Evolutionary conservation across 1,140 invertebrate species (phyloP).

Genomic region (Trachelipus rathkii): DNA sequence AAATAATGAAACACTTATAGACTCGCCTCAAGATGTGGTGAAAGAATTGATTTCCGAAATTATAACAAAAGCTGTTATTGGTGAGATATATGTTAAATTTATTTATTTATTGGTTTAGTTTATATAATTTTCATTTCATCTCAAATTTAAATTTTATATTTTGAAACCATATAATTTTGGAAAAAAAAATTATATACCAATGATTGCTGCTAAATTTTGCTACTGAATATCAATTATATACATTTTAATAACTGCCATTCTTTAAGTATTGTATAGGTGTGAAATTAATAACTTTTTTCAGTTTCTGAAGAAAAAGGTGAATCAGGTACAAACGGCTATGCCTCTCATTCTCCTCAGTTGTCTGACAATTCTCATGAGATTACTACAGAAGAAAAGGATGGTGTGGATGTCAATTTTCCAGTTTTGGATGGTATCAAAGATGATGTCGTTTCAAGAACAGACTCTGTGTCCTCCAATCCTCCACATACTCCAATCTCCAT

Average conservation of each 20-base stretch:
- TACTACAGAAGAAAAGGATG: neutral
- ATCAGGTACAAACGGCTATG: neutral
- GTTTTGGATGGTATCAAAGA: neutral
- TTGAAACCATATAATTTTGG: no score
- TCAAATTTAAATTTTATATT: no score
- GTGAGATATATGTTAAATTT: neutral
- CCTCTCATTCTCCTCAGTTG: neutral
- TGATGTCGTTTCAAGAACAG: constrained; percentile 25
- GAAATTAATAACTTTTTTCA: neutral
- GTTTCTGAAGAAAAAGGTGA: neutral
- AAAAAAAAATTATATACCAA: no score
- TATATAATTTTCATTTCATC: no score
- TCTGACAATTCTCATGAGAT: neutral
- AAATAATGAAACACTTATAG: no score
- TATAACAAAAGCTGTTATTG: neutral
- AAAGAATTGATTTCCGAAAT: neutral
- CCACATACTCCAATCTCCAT: constrained; percentile 47
- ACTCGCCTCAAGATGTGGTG: neutral
- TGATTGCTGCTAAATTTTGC: no score
- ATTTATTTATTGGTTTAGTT: no score
- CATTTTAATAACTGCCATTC: no score
- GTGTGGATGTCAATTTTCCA: neutral
- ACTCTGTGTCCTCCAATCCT: constrained; percentile 38
- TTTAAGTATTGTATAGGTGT: no score
- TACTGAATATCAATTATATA: no score